Conservation (phyloP, 2,113 vertebrate species). For the Saguinus imperator region DNA sequence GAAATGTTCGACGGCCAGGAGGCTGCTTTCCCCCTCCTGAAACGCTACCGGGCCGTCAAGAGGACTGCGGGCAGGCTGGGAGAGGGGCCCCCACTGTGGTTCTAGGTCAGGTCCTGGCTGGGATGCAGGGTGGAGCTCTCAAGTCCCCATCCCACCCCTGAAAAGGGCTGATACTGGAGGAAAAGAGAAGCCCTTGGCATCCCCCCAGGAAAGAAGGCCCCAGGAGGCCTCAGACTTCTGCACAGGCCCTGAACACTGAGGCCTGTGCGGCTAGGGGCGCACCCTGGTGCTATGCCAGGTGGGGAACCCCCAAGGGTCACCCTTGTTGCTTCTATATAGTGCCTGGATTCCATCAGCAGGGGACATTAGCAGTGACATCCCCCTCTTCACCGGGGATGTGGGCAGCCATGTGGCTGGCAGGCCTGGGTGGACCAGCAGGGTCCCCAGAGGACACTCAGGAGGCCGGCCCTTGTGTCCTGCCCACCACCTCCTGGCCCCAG, state of each 20-base stretch:
- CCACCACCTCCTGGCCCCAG: rapidly evolving
- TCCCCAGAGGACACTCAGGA: not conserved
- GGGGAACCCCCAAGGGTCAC: not conserved
- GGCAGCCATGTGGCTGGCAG: rapidly evolving
- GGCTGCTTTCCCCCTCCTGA: not conserved
- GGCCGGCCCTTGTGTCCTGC: no score
- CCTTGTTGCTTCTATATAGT: rapidly evolving
- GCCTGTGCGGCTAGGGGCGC: not conserved
- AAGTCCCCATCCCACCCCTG: not conserved
- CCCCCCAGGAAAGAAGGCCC: not conserved
- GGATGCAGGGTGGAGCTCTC: not conserved
- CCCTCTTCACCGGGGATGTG: not conserved
- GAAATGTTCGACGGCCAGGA: rapidly evolving
- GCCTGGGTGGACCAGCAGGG: not conserved
- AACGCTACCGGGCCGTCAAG: rapidly evolving
- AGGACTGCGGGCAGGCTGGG: not conserved
- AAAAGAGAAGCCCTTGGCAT: not conserved
- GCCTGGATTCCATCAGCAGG: not conserved
- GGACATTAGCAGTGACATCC: not conserved
- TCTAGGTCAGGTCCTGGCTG: not conserved
- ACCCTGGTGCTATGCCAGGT: rapidly evolving
- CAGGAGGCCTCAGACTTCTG: not conserved
- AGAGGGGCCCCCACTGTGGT: not conserved
- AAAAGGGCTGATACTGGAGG: not conserved
- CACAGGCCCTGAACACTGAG: not conserved